A percentile compares a stretch with the other conserved stretches of the same genome.
Conservation (phyloP, 2,113 vertebrate genomes). For the Neodontobutis hainanensis region DNA sequence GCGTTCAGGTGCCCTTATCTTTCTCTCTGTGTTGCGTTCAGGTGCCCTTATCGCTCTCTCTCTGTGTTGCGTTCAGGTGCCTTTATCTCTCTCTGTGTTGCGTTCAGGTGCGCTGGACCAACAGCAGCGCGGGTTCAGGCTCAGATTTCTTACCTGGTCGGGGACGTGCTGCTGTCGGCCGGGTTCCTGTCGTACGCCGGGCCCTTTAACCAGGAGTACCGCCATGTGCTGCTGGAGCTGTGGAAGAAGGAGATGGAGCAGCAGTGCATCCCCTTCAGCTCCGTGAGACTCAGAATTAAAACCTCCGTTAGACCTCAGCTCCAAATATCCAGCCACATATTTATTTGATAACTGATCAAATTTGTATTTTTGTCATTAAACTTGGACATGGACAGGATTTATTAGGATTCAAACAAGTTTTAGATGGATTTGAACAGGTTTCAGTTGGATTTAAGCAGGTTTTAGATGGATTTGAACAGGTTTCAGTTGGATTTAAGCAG, state of each 20-base stretch:
- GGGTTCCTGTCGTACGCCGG: constrained; percentile 87
- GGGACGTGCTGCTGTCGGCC: constrained; percentile 83
- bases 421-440: too few species aligned
- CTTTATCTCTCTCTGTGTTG: neutral
- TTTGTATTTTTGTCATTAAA: too few species aligned
- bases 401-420: too few species aligned
- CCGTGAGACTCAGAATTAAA: constrained; percentile 21
- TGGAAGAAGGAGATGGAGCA: constrained; percentile 84
- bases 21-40: neutral
- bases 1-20: neutral
- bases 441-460: too few species aligned
- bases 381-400: too few species aligned
- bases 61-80: too few species aligned
- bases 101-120: constrained; percentile 85
- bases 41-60: too few species aligned
- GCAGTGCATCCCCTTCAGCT: constrained; percentile 62
- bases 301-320: too few species aligned
- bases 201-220: constrained; percentile 88
- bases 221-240: constrained; percentile 77
- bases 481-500: too few species aligned
- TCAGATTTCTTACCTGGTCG: constrained; percentile 81
- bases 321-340: too few species aligned
- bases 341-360: too few species aligned
- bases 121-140: constrained; percentile 82
- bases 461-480: too few species aligned